Evolutionary conservation across 2,797 vertebrate species (phyloP).

Genomic region (Chelon labrosus): DNA sequence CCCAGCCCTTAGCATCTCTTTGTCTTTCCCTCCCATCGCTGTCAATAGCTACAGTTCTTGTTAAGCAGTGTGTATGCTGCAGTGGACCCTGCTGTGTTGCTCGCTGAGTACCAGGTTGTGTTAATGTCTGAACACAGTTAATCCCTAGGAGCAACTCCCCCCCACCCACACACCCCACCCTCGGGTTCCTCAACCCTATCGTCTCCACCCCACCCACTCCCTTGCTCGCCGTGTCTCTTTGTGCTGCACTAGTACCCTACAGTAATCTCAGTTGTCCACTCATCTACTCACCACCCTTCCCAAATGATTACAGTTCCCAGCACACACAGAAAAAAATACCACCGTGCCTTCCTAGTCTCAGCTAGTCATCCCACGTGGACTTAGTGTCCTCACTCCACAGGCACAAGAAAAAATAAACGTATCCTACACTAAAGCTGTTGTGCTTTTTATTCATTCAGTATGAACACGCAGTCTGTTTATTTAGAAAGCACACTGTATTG

Average conservation of each 20-base stretch:
- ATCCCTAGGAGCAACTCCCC: constrained; percentile 57
- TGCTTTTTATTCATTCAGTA: not conserved
- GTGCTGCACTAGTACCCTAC: constrained; percentile 33
- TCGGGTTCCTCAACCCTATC: not conserved
- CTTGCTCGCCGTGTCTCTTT: constrained; percentile 27
- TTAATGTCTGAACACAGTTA: constrained; percentile 56
- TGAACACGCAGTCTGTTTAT: too few relatives aligned
- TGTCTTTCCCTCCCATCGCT: not conserved
- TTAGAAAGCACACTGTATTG: too few relatives aligned
- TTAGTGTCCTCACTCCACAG: too few relatives aligned
- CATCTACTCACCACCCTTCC: constrained; percentile 19
- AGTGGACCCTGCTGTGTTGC: constrained; percentile 37
- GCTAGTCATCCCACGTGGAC: not conserved
- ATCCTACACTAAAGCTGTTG: not conserved
- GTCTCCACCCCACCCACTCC: not conserved
- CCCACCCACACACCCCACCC: not conserved
- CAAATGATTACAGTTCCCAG: not conserved
- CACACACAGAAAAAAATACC: not conserved
- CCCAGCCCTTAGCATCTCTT: too few relatives aligned
- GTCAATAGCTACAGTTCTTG: not conserved
- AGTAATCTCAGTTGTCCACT: constrained; percentile 49
- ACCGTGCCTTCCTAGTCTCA: not conserved
- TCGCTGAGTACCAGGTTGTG: constrained; percentile 45
- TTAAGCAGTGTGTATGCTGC: constrained; percentile 23
- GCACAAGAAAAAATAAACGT: not conserved